Conservation (phyloP, 2,797 vertebrate genomes). For the Muraenolepis orangiensis region DNA sequence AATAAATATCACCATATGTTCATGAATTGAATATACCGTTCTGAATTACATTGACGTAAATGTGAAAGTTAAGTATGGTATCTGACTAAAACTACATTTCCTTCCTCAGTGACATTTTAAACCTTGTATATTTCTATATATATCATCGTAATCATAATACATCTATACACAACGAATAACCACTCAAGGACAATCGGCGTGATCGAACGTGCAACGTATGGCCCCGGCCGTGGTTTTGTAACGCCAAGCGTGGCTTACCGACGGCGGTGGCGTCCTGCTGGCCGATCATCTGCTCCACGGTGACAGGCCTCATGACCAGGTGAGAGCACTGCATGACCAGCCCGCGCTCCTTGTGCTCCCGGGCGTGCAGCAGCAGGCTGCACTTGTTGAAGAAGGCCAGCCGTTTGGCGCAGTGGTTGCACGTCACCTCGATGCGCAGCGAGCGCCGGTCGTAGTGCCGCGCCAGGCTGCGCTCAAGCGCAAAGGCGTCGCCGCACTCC, state of each 20-base stretch:
- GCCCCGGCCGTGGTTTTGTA: too few relatives aligned
- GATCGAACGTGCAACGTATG: too few relatives aligned
- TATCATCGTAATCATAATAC: too few relatives aligned
- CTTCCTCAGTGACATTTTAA: too few relatives aligned
- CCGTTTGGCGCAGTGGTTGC: conserved; percentile 93
- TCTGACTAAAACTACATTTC: too few relatives aligned
- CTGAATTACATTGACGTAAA: too few relatives aligned
- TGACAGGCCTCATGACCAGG: conserved; percentile 92
- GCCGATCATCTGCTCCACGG: conserved; percentile 96
- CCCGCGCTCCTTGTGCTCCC: conserved; percentile 96
- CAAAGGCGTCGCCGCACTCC: conserved; percentile 93
- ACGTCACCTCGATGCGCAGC: conserved; percentile 96
- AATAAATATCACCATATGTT: too few relatives aligned
- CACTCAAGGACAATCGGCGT: too few relatives aligned
- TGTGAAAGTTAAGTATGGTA: too few relatives aligned
- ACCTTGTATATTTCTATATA: too few relatives aligned
- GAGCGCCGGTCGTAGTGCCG: conserved; percentile 95
- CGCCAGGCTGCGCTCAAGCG: conserved; percentile 90
- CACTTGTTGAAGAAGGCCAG: conserved; percentile 99
- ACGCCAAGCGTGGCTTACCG: conserved; percentile 44
- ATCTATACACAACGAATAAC: too few relatives aligned
- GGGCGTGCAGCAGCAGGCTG: conserved; percentile 91
- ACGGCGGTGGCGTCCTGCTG: conserved; percentile 87
- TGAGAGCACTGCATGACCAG: conserved; percentile 99
- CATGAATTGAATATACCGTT: too few relatives aligned